Percentiles rank a stretch among this genome's conserved stretches.
phyloP scores from a whole-genome alignment of 2,797 vertebrate genomes.

The Pelochelys cantorii region DNA sequence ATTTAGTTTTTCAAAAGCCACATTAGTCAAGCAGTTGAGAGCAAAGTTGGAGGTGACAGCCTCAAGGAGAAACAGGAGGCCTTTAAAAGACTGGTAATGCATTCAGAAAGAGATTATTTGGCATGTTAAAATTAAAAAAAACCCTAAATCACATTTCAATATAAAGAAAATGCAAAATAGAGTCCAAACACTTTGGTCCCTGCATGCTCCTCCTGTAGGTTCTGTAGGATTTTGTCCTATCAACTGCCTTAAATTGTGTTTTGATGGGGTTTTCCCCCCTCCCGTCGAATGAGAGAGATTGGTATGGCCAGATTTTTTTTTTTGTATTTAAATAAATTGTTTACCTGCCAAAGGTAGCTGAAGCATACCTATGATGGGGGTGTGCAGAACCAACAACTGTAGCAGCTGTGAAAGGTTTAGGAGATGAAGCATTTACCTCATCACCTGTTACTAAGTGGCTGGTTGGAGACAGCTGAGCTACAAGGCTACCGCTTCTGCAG shows the following conservation, averaged over 20 bases:
- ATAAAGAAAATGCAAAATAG: slow-evolving; percentile 14
- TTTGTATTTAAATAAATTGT: background rate
- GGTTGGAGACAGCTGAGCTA: background rate
- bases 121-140: slow-evolving; percentile 21
- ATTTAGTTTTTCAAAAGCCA: slow-evolving; percentile 39
- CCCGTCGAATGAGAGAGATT: background rate
- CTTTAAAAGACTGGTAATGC: background rate
- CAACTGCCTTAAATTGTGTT: slow-evolving; percentile 19
- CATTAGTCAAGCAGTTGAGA: slow-evolving; percentile 44
- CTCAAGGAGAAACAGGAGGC: slow-evolving; percentile 51
- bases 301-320: background rate
- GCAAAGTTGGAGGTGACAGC: slow-evolving; percentile 21
- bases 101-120: background rate
- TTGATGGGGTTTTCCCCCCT: background rate
- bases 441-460: too few relatives aligned
- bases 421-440: too few relatives aligned
- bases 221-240: too few relatives aligned
- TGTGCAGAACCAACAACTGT: background rate
- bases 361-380: background rate
- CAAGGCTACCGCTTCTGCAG: background rate
- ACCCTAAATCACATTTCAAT: slow-evolving; percentile 23
- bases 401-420: background rate
- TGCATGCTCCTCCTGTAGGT: background rate
- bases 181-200: background rate
- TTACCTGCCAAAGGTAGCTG: background rate